These are phyloP conservation scores for Hippocampus abdominalis DNA, from an alignment of 2,113 vertebrate species.

Conservation along the genomic window DNA sequence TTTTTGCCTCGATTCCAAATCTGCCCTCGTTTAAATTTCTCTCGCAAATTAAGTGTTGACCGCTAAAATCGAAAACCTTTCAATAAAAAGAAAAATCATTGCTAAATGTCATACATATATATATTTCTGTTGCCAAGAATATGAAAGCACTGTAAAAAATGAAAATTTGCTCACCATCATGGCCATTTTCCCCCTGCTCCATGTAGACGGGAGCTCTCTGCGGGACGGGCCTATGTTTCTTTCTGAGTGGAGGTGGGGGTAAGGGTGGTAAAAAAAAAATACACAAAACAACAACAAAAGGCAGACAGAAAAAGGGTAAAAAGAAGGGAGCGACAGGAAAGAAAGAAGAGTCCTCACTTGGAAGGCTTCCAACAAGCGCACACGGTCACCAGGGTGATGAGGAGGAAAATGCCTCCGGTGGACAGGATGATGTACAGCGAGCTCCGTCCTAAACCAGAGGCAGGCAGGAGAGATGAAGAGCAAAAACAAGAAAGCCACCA, in stretches of 20 bases:
- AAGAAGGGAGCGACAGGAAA: neutral
- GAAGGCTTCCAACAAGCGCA: slow-evolving; percentile 98
- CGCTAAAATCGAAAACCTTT: too few relatives aligned
- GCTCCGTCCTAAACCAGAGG: slow-evolving; percentile 81
- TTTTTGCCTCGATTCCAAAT: too few relatives aligned
- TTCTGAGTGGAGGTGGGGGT: slow-evolving; percentile 66
- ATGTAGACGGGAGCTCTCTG: slow-evolving; percentile 74
- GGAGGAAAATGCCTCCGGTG: slow-evolving; percentile 94
- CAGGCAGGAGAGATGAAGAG: slow-evolving; percentile 3
- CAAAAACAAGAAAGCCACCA: slow-evolving; percentile 9
- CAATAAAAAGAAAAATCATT: too few relatives aligned
- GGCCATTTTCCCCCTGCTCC: slow-evolving; percentile 82
- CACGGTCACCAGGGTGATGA: slow-evolving; percentile 95
- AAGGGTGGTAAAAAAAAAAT: neutral
- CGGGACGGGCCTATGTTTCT: slow-evolving; percentile 79
- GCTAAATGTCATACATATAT: too few relatives aligned
- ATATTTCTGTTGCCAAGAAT: neutral
- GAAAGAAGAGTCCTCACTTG: slow-evolving; percentile 72
- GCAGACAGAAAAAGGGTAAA: neutral
- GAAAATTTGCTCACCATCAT: slow-evolving; percentile 77
- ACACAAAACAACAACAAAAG: neutral
- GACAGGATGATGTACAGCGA: slow-evolving; percentile 98
- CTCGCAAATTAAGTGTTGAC: too few relatives aligned
- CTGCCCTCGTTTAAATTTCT: too few relatives aligned
- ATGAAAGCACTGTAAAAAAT: neutral